These are phyloP conservation scores for Sebastes melanostomus DNA, from an alignment of 2,797 vertebrate genomes.

Conservation along the genomic window DNA sequence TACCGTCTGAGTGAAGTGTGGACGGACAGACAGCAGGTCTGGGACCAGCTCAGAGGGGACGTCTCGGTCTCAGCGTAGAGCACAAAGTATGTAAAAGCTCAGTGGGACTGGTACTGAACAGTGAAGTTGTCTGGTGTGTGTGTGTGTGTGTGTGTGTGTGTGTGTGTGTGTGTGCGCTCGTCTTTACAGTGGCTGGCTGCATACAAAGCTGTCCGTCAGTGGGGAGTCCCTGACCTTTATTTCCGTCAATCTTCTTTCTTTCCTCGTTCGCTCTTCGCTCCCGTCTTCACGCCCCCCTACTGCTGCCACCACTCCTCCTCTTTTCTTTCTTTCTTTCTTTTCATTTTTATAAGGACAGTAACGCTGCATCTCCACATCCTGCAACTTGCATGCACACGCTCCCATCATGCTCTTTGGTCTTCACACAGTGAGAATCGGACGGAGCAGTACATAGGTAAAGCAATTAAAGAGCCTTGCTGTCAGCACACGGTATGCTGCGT, in stretches of 20 bases:
- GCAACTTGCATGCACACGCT: not conserved
- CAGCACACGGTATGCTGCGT: not conserved
- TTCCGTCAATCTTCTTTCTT: constrained; percentile 58
- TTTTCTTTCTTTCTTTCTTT: not conserved
- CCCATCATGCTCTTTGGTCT: constrained; percentile 8
- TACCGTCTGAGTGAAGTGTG: not conserved
- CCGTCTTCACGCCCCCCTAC: constrained; percentile 36
- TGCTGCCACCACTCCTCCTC: constrained; percentile 1
- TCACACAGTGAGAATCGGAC: not conserved
- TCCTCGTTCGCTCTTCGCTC: constrained; percentile 35
- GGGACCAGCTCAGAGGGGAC: constrained; percentile 25
- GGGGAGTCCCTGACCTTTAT: constrained; percentile 81
- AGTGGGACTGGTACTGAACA: not conserved
- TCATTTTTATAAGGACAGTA: not conserved
- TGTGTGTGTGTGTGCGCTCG: not conserved
- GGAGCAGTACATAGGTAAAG: not conserved
- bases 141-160: not conserved
- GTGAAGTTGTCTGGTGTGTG: not conserved
- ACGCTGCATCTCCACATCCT: not conserved
- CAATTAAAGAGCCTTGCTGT: constrained; percentile 17
- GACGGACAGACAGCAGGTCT: not conserved
- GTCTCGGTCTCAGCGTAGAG: not conserved
- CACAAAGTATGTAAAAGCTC: constrained; percentile 3
- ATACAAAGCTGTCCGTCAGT: constrained; percentile 77
- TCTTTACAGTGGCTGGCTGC: constrained; percentile 72